Base-by-base conservation (phyloP, 2,113 vertebrate species). In the Microtus richardsoni region DNA sequence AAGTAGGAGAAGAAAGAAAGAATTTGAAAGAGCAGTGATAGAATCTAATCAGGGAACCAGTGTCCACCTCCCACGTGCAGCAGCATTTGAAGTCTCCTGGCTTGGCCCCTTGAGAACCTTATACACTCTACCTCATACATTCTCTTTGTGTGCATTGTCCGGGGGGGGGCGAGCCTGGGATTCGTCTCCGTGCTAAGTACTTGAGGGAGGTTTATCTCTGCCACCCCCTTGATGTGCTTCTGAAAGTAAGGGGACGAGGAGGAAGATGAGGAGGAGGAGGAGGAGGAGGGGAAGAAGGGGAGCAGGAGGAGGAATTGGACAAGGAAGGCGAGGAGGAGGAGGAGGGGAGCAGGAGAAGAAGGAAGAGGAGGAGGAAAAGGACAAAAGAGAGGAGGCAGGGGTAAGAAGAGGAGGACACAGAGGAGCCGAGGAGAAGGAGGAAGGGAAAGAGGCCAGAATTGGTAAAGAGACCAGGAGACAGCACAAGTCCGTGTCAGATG, bases 401-500 rank as follows among this genome's bases (percentile, higher is more conserved):
- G 2, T 49, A 22, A 58, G 33, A 24, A 36, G 44, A 49, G 66
- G 7, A 44, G 22, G 44, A 54, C 47, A 39, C 28, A 39, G 21
- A 71, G 66, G 19, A 52, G 13, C 11, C 28, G 7, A 9, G 12
- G 68, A 26, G 21, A 10, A 73, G 36, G 80, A 75, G 77, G 28
- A 62, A 95, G 88, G 96, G 96, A 91, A 97, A 98, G 96, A 97
- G 95, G 98, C 96, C 96, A 98, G 98, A 98, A 99, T 13, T 10
- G 3, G 84, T 99, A 99, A 99, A 99, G 96, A 97, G 96, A 98
- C 96, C 96, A 98, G 98, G 98, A 99, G 99, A 98, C 98, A 97
- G 99, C 99, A 98, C 98, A 98, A 99, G 98, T 99, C 99, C 99
- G 98, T 99, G 99, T 99, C 99, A 99, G 99, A 98, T 98, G 98